Percentiles rank a stretch among this genome's conserved stretches.
phyloP scores from a whole-genome alignment of 2,797 vertebrate genomes.

The Geotrypetes seraphini region DNA sequence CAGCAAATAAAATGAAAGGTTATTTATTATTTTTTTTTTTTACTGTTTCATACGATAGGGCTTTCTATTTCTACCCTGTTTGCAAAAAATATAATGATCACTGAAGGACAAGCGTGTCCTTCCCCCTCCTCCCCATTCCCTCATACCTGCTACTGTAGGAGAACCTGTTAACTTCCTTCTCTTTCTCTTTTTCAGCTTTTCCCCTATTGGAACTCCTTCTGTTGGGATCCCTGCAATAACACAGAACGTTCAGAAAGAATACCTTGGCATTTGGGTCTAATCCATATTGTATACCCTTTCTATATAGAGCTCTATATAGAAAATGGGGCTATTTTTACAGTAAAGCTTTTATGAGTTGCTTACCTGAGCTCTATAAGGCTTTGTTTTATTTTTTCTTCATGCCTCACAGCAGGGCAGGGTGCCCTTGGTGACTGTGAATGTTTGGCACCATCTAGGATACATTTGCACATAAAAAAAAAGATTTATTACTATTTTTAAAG shows the following conservation, averaged over 20 bases:
- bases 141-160: slow-evolving; percentile 65
- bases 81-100: too few relatives aligned
- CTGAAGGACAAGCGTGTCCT: too few relatives aligned
- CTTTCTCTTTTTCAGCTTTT: slow-evolving; percentile 53
- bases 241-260: slow-evolving; percentile 18
- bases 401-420: slow-evolving; percentile 42
- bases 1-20: too few relatives aligned
- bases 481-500: slow-evolving; percentile 24
- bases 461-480: slow-evolving; percentile 30
- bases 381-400: slow-evolving; percentile 57
- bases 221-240: slow-evolving; percentile 50
- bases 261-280: not conserved
- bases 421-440: slow-evolving; percentile 45
- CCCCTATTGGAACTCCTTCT: slow-evolving; percentile 50
- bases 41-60: too few relatives aligned
- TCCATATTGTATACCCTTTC: not conserved
- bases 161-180: slow-evolving; percentile 49
- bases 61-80: too few relatives aligned
- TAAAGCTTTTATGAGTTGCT: slow-evolving; percentile 23
- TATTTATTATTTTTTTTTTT: too few relatives aligned
- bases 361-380: slow-evolving; percentile 66
- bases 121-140: slow-evolving; percentile 7
- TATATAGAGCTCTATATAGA: not conserved
- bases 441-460: slow-evolving; percentile 51
- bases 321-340: not conserved